Percentiles rank a stretch among this genome's conserved stretches.
Conservation (phyloP, 2,888 invertebrate species). For the Sarcophaga caerulescens region DNA sequence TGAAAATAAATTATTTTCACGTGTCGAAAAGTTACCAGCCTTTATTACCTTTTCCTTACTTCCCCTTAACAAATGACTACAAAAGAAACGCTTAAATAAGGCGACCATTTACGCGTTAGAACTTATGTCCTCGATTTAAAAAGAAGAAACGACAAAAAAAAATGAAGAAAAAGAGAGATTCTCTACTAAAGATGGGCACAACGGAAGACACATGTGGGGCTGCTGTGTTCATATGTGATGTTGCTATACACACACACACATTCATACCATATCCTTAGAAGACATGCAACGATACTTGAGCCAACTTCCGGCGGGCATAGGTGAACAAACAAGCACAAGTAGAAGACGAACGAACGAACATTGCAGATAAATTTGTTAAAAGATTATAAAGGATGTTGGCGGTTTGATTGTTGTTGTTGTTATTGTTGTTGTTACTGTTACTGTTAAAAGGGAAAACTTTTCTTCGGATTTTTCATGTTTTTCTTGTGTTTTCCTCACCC, state of each 20-base stretch:
- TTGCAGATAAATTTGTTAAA: slow-evolving; percentile 62
- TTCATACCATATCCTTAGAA: neutral
- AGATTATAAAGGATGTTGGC: slow-evolving; percentile 60
- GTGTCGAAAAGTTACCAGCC: slow-evolving; percentile 57
- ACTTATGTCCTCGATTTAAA: slow-evolving; percentile 38
- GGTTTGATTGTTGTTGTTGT: too few relatives aligned
- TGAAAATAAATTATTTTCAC: slow-evolving; percentile 59
- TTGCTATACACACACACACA: slow-evolving; percentile 23
- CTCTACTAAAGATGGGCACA: neutral
- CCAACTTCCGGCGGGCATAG: slow-evolving; percentile 67
- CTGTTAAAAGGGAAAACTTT: slow-evolving; percentile 33
- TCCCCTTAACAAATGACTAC: neutral
- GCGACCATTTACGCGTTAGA: slow-evolving; percentile 50
- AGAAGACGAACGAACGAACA: neutral
- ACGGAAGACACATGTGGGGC: slow-evolving; percentile 41
- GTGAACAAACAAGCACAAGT: slow-evolving; percentile 38
- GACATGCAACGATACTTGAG: slow-evolving; percentile 47
- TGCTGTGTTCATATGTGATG: slow-evolving; percentile 19
- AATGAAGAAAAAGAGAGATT: too few relatives aligned
- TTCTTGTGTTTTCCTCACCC: slow-evolving; percentile 29
- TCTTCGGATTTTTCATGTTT: neutral
- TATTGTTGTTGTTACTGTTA: too few relatives aligned
- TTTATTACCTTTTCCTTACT: neutral
- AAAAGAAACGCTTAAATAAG: slow-evolving; percentile 50
- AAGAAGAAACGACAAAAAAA: too few relatives aligned